Evolutionary conservation across 2,888 invertebrate species (phyloP), one percentile per base, ranked within the genome.

Genomic region (Limulus polyphemus): DNA sequence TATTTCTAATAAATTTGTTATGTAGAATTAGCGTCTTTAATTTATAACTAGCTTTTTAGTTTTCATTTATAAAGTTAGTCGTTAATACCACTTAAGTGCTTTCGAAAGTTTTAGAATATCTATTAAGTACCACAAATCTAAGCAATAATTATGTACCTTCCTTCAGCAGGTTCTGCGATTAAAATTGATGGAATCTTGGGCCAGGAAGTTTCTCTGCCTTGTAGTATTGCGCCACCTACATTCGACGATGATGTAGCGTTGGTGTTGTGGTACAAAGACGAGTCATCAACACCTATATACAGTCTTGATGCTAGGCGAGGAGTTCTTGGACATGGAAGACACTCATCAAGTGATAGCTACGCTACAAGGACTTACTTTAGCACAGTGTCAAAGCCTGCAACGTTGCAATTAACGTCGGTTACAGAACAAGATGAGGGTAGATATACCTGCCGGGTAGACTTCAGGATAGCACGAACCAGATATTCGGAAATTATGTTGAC

Each of bases 401-500:
- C 62, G 47, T 57, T 67, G 32, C 64, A 67, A 56, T 61, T 67
- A 12, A 56, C 62, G 11, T 56, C 65, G 2, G 86, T 91, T 74
- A 86, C 88, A 78, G 82, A 90, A 55, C 85, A 86, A 74, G 91
- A 92, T 78, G 90, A 91, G 76, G 90, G 90, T 72, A 84, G 88
- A 71, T 92, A 91, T 80, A 82, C 90, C 67, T 92, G 91, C 77
- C 81, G 91, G 67, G 88, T 91, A 70, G 91, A 92, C 81, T 91
- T 90, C 80, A 82, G 88, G 68, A 89, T 89, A 77, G 88, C 89
- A 67, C 90, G 90, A 79, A 90, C 91, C 64, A 84, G 89, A 75
- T 90, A 88, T 79, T 87, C 88, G 78, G 83, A 87, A 74, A 90
- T 90, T 79, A 91, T 90, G 79, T 84, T 92, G 73, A 89, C 90